A percentile compares a stretch with the other conserved stretches of the same genome.
Evolutionary conservation across 2,797 vertebrate species (phyloP).

Genomic region (Capromys pilorides): DNA sequence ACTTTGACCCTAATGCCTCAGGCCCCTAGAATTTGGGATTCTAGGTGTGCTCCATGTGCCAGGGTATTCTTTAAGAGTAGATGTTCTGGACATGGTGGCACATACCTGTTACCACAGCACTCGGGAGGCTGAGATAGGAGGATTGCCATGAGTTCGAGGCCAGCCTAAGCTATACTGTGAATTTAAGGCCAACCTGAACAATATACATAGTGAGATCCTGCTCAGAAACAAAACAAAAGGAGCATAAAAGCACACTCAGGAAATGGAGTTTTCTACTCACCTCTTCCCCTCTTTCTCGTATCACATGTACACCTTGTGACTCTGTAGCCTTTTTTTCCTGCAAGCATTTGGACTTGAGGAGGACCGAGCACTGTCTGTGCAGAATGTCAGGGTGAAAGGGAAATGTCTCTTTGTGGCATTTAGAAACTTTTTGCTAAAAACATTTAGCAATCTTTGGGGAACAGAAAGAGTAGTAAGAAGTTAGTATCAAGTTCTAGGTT

Average conservation of each 20-base stretch:
- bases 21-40: background rate
- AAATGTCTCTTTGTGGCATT: background rate
- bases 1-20: background rate
- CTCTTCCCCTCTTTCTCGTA: background rate
- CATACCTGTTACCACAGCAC: too few species aligned
- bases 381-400: constrained; percentile 38
- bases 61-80: background rate
- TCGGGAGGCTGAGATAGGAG: too few species aligned
- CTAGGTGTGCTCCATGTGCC: background rate
- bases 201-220: too few species aligned
- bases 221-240: too few species aligned
- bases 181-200: too few species aligned
- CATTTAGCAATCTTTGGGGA: background rate
- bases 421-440: constrained; percentile 44
- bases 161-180: too few species aligned
- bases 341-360: background rate
- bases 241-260: background rate
- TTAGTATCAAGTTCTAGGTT: background rate
- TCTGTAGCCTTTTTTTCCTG: background rate
- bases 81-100: too few species aligned
- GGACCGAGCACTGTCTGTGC: background rate
- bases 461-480: background rate
- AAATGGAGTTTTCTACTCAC: background rate
- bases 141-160: too few species aligned
- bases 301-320: background rate